Evolutionary conservation across 2,888 invertebrate species (phyloP).

Genomic region (Xestoiulus laeticollis): DNA sequence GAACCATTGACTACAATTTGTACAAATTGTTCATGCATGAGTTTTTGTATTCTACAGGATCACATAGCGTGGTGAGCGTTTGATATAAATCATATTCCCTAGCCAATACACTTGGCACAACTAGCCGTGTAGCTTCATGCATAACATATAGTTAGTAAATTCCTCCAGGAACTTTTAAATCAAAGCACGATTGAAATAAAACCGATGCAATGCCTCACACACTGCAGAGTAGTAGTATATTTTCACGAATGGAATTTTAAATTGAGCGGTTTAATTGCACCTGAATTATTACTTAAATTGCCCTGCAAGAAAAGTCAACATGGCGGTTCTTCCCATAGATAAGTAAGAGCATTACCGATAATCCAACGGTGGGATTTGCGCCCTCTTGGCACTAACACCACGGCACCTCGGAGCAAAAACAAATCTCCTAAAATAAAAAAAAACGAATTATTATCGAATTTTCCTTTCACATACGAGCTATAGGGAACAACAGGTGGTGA

Average conservation of each 20-base stretch:
- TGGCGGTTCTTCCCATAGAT: not conserved
- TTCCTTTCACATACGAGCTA: not conserved
- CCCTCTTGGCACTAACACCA: slow-evolving; percentile 50
- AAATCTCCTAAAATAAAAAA: slow-evolving; percentile 10
- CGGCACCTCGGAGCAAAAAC: slow-evolving; percentile 49
- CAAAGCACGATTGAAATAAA: not conserved
- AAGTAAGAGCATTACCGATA: slow-evolving; percentile 44
- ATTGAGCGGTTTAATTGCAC: not conserved
- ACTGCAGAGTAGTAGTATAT: not conserved
- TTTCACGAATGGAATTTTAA: not conserved
- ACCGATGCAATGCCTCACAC: not conserved
- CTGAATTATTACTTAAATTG: not conserved
- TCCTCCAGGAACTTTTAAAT: not conserved
- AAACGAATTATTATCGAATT: slow-evolving; percentile 15
- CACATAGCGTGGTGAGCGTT: not conserved
- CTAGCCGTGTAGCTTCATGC: not conserved
- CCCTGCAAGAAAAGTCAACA: not conserved
- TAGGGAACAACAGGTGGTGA: slow-evolving; percentile 5
- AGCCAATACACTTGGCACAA: not conserved
- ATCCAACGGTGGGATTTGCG: slow-evolving; percentile 40
- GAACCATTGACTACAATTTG: too few relatives aligned
- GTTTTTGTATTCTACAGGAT: not conserved
- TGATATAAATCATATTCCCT: not conserved
- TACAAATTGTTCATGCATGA: not conserved
- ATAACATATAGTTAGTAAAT: not conserved